These are phyloP conservation scores for Falcaria lacertinaria DNA, from an alignment of 2,888 invertebrate species.

Conservation along the genomic window DNA sequence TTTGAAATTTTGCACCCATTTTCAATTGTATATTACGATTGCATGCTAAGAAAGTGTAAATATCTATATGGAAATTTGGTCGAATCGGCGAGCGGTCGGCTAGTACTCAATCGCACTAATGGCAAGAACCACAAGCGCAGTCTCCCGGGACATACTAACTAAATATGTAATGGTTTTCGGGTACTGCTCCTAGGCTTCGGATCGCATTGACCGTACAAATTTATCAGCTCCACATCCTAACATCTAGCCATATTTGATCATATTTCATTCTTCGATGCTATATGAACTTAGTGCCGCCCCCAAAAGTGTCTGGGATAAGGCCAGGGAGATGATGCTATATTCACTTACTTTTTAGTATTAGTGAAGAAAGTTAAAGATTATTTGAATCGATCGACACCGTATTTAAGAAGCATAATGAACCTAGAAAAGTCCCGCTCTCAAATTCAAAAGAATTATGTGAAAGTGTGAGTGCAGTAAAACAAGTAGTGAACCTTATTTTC, in stretches of 20 bases:
- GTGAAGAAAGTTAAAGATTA: too few relatives aligned
- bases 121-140: slow-evolving; percentile 70
- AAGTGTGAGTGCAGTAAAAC: slow-evolving; percentile 70
- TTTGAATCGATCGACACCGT: slow-evolving; percentile 1
- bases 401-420: slow-evolving; percentile 15
- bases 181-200: slow-evolving; percentile 49
- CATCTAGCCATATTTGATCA: too few relatives aligned
- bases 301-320: too few relatives aligned
- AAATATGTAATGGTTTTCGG: slow-evolving; percentile 70
- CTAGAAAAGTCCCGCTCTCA: slow-evolving; percentile 23
- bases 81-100: slow-evolving; percentile 23
- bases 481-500: slow-evolving; percentile 74
- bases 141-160: slow-evolving; percentile 63
- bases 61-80: slow-evolving; percentile 15
- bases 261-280: too few relatives aligned
- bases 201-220: slow-evolving; percentile 52
- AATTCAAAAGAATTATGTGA: slow-evolving; percentile 56
- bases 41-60: slow-evolving; percentile 20
- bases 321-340: too few relatives aligned
- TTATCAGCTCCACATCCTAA: slow-evolving; percentile 28
- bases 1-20: background rate
- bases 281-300: too few relatives aligned
- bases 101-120: slow-evolving; percentile 70
- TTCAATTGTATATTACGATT: background rate
- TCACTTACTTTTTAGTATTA: too few relatives aligned